A percentile compares a stretch with the other conserved stretches of the same genome.
phyloP scores from a whole-genome alignment of 2,113 vertebrate species.

The Actinemys pallida region DNA sequence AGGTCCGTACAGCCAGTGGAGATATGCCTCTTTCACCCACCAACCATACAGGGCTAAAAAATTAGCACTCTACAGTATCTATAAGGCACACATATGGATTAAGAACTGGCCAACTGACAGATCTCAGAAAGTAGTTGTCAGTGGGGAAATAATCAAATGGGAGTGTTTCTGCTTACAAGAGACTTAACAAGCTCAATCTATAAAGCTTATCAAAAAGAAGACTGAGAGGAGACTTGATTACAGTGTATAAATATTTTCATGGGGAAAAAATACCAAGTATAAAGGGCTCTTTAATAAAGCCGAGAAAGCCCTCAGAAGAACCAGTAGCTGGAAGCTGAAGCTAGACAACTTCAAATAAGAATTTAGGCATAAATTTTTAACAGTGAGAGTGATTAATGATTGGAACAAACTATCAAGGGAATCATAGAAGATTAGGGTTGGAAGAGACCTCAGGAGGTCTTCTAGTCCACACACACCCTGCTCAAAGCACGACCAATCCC shows the following conservation, averaged over 20 bases:
- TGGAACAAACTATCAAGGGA: neutral
- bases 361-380: neutral
- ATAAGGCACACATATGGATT: neutral
- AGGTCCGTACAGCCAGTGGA: neutral
- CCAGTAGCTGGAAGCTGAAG: neutral
- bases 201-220: neutral
- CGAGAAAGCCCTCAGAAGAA: neutral
- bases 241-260: neutral
- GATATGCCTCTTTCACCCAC: neutral
- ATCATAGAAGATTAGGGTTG: no score
- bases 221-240: neutral
- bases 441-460: no score
- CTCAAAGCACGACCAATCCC: no score
- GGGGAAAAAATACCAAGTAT: neutral
- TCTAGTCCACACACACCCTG: no score
- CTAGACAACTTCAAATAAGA: neutral
- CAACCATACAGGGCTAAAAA: no score
- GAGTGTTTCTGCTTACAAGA: neutral
- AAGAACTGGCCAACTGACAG: neutral
- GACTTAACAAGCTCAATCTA: neutral
- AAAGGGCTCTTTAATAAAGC: neutral
- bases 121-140: neutral
- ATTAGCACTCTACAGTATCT: no score
- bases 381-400: neutral
- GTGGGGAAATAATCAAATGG: neutral